Conservation (phyloP, 2,888 invertebrate species). For the Calameuta pallipes region DNA sequence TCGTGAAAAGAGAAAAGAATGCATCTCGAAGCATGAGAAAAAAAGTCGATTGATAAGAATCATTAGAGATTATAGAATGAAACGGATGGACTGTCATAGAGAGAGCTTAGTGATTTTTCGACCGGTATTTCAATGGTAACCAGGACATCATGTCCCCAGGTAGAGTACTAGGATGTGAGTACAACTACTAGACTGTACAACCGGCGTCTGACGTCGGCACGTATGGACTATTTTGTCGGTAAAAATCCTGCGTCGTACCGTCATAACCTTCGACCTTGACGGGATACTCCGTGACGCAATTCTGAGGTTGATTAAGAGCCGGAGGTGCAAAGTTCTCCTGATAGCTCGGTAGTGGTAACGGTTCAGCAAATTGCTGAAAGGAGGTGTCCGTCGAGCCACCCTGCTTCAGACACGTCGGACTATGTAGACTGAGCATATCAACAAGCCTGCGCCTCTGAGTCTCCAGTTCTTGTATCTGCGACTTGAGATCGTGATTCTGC, state of each 20-base stretch:
- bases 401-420: conserved; percentile 76
- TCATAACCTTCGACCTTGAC: conserved; percentile 62
- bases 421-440: conserved; percentile 83
- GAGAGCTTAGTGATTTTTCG: neutral
- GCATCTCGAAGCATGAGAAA: neutral
- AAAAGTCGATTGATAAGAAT: neutral
- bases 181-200: conserved; percentile 56
- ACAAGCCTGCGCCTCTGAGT: conserved; percentile 81
- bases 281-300: conserved; percentile 58
- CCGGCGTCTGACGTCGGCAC: conserved; percentile 58
- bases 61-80: neutral
- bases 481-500: conserved; percentile 86
- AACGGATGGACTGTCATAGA: neutral
- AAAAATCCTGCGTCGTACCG: conserved; percentile 49
- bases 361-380: conserved; percentile 59
- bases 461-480: conserved; percentile 85
- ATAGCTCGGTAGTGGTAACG: conserved; percentile 56
- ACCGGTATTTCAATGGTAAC: too few relatives aligned
- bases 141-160: too few relatives aligned
- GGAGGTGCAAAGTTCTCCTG: conserved; percentile 60
- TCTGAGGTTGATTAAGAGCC: conserved; percentile 54
- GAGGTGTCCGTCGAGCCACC: conserved; percentile 64
- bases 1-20: neutral
- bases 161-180: too few relatives aligned
- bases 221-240: conserved; percentile 56